Evolutionary conservation across 2,888 invertebrate genomes (phyloP), one percentile per base, ranked within the genome.

Genomic region (Drosophila pseudotakahashii): DNA sequence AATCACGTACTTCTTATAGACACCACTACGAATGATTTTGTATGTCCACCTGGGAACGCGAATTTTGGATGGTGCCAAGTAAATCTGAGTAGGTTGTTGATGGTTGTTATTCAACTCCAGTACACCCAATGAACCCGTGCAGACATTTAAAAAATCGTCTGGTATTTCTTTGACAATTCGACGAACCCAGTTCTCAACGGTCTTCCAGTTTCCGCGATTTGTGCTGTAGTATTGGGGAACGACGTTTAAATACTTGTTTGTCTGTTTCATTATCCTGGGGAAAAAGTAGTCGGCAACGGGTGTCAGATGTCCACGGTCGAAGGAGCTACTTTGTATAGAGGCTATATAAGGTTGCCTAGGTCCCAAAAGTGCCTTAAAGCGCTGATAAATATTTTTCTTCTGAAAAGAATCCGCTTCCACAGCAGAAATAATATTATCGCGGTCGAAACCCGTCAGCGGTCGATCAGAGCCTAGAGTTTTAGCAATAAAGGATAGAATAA

Each of bases 401-500:
- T 57, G 14, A 26, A 57, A 57, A 2, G 57, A 19, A 10, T 13
- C 57, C 1, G 11, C 57, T 26, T 57, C 57, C 3, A 14, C 36
- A 10, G 50, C 0, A 16, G 36, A 36, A 13, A 57, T 50, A 10
- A 32, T 32, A 32, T 52, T 26, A 26, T 26, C 26, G 26, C 26
- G 26, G 26, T 26, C 26, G 26, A 26, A 26, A 26, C 26, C 26
- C 5, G 26, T 26, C 26, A 1, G 26, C 26, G 6, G 26, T 6
- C 26, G 26, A 26, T 26, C 26, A 26, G 26, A 26, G 26, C 26
- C 26, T 26, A 6, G 26, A 26, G 26, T 26, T 26, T 26, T 26
- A 26, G 26, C 26, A 6, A 26, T 6, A 26, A 23, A 6, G 26
- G 26, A 26, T 26, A 0, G 26, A 26, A 26, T 26, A 4, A 26